A percentile compares a stretch with the other conserved stretches of the same genome.
phyloP scores from a whole-genome alignment of 1,140 invertebrate genomes.

The Zophobas atratus region DNA sequence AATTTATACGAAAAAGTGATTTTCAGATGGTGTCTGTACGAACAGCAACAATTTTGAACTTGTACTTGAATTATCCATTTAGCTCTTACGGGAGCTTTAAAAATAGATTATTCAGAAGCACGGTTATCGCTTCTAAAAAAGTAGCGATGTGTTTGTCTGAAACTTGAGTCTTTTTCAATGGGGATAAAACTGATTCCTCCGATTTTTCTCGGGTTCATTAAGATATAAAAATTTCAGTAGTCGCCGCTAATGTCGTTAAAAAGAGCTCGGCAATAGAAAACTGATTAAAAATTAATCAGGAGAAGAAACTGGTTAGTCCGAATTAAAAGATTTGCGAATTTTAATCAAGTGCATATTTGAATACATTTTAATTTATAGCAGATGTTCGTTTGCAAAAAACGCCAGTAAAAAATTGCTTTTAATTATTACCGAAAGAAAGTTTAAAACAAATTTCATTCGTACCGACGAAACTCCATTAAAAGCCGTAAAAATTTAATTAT shows the following conservation, averaged over 20 bases:
- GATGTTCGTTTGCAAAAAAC: conserved; percentile 27
- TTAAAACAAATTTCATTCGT: conserved; percentile 35
- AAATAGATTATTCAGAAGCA: too few relatives aligned
- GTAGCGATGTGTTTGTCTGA: too few relatives aligned
- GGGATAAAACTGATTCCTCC: not conserved
- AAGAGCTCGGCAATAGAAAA: conserved; percentile 35
- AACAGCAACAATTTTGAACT: too few relatives aligned
- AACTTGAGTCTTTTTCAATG: not conserved
- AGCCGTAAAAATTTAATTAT: conserved; percentile 33
- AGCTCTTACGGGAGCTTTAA: too few relatives aligned
- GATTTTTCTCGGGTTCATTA: conserved; percentile 8
- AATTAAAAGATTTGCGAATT: conserved; percentile 44
- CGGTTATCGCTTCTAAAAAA: too few relatives aligned
- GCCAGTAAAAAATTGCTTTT: conserved; percentile 20
- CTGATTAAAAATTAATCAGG: conserved; percentile 40
- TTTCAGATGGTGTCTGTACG: too few relatives aligned
- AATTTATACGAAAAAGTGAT: too few relatives aligned
- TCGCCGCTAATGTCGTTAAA: conserved; percentile 19
- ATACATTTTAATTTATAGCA: conserved; percentile 38
- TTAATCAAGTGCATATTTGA: conserved; percentile 48
- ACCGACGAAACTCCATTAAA: conserved; percentile 15
- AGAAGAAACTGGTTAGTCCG: conserved; percentile 24
- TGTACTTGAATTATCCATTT: too few relatives aligned
- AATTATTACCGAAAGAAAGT: conserved; percentile 17
- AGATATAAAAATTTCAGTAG: conserved; percentile 21